phyloP scores from a whole-genome alignment of 2,113 vertebrate species.

The Aviceda subcristata region DNA sequence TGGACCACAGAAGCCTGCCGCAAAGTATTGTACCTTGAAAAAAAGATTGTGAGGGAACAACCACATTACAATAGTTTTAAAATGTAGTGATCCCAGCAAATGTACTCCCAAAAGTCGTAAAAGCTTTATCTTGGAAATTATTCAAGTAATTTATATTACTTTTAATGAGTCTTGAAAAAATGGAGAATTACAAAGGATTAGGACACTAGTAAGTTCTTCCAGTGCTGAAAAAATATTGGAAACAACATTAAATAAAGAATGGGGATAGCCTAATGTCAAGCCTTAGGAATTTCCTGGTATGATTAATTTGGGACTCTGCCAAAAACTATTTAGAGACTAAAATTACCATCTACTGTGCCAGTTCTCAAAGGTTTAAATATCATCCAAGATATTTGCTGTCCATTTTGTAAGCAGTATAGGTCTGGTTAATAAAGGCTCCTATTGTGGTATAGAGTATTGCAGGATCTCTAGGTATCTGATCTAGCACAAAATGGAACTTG shows the following conservation, averaged over 20 bases:
- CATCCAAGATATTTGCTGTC: background rate
- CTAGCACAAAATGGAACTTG: background rate
- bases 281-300: background rate
- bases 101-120: background rate
- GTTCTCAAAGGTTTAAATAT: background rate
- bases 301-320: background rate
- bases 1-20: background rate
- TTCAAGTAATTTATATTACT: background rate
- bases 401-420: background rate
- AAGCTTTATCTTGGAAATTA: background rate
- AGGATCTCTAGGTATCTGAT: background rate
- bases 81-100: background rate
- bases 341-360: background rate
- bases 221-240: background rate
- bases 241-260: background rate
- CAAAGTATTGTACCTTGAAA: background rate
- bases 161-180: background rate
- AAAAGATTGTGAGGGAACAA: background rate
- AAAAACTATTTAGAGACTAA: background rate
- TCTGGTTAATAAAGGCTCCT: background rate
- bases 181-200: background rate
- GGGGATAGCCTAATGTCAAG: background rate
- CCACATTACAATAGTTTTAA: background rate
- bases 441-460: background rate
- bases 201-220: background rate